Evolutionary conservation across 2,797 vertebrate species (phyloP), one percentile per base, ranked within the genome.

Genomic region (Bradypus variegatus): DNA sequence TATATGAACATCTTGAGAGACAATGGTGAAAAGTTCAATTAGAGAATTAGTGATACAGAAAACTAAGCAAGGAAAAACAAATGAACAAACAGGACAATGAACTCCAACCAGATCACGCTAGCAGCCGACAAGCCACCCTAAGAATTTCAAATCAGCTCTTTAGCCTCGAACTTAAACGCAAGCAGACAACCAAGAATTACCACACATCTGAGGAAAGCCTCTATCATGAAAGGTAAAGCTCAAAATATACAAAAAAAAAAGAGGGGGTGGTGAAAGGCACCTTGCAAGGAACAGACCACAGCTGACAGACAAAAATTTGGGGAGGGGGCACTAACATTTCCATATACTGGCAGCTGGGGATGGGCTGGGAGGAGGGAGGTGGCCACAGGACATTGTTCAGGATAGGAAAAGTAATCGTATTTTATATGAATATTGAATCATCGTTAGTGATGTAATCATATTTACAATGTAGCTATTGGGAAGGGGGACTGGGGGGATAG

Each of bases 211-310:
- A 91, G 45, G 45, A 82, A 76, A 73, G 45, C 13, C 19, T 86
- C 45, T 64, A 50, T 67, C n/a, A 75, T n/a, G n/a, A 83, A 48
- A 85, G 29, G 36, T 13, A 75, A 62, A 87, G n/a, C 67, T 60
- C 86, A 33, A 94, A 93, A 76, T 31, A 89, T 11, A 89, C 27
- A 90, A 76, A 89, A 79, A 27, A 45, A 45, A 45, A 45, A 45
- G 41, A 8, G 41, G 4, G 41, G 41, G n/a, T 16, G 25, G 3
- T 8, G 25, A 83, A 31, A 81, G 18, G 5, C 38, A 91, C 50
- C 36, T 53, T 87, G 78, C 7, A 88, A n/a, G 27, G 67, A 92
- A 92, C 45, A 89, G 65, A 91, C n/a, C n/a, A 41, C 11, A 23
- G n/a, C 29, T 64, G 33, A 85, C 1, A 81, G 58, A 89, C n/a